Percentiles rank a stretch among this genome's conserved stretches.
phyloP scores from a whole-genome alignment of 2,113 vertebrate genomes.

The Catharus bicknelli region DNA sequence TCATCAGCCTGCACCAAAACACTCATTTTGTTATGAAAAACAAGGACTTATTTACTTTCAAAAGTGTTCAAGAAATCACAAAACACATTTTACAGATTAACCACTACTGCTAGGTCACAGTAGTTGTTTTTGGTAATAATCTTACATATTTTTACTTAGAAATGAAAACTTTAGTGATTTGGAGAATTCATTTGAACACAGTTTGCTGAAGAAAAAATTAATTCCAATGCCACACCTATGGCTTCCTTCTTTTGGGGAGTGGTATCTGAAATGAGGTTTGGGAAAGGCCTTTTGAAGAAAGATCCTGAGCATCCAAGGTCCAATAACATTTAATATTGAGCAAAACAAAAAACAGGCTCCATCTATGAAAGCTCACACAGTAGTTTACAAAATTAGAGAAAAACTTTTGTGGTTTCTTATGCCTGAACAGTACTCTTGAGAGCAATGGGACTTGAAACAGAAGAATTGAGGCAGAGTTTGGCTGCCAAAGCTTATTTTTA shows the following conservation, averaged over 20 bases:
- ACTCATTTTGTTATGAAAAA: slow-evolving; percentile 59
- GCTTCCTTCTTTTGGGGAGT: not conserved
- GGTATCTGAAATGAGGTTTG: not conserved
- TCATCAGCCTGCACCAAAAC: slow-evolving; percentile 28
- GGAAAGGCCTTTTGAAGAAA: not conserved
- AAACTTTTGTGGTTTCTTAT: not conserved
- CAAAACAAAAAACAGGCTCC: not conserved
- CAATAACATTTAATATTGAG: not conserved
- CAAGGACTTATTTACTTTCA: slow-evolving; percentile 30
- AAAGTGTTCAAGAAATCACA: slow-evolving; percentile 25
- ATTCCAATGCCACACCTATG: not conserved
- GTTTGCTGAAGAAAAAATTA: not conserved
- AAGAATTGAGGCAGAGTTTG: not conserved
- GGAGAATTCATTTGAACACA: not conserved
- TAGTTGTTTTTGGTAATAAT: slow-evolving; percentile 18
- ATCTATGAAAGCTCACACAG: not conserved
- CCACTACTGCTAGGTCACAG: not conserved
- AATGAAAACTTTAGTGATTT: not conserved
- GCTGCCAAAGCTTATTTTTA: not conserved
- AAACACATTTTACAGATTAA: slow-evolving; percentile 47
- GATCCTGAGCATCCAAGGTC: not conserved
- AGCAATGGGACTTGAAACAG: not conserved
- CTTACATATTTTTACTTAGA: not conserved
- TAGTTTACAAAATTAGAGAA: not conserved
- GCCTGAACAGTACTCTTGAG: not conserved